These are phyloP conservation scores for Coenobita brevimanus DNA, from an alignment of 1,140 invertebrate species.

Conservation along the genomic window DNA sequence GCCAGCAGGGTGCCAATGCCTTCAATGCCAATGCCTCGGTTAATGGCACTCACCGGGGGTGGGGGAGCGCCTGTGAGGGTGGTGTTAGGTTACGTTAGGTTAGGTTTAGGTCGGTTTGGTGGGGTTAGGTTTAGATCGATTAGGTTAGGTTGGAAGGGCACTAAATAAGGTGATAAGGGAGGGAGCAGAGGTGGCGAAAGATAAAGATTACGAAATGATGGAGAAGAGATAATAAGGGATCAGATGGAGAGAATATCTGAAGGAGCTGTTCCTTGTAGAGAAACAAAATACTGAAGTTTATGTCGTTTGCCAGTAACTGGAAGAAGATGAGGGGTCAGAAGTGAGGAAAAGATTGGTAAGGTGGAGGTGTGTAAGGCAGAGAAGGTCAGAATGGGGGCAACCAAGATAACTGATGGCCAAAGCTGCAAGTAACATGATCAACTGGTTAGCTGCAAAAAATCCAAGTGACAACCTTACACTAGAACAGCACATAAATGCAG, in stretches of 20 bases:
- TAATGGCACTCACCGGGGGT: slow-evolving; percentile 89
- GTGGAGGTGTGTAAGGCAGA: not conserved
- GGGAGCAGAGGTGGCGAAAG: not conserved
- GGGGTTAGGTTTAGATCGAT: not conserved
- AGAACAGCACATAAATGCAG: too few relatives aligned
- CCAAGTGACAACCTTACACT: too few relatives aligned
- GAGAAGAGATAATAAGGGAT: not conserved
- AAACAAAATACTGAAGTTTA: too few relatives aligned
- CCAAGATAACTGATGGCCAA: not conserved
- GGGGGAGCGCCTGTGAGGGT: slow-evolving; percentile 81
- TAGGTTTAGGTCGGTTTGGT: not conserved
- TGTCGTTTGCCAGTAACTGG: not conserved
- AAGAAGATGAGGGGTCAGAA: not conserved
- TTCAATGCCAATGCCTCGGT: slow-evolving; percentile 88
- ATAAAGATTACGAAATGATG: not conserved
- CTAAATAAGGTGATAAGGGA: not conserved
- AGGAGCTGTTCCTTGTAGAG: too few relatives aligned
- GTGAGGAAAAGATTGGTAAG: not conserved
- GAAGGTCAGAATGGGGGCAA: not conserved
- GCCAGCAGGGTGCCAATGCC: slow-evolving; percentile 88
- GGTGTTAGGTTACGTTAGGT: not conserved
- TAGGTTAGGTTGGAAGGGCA: not conserved
- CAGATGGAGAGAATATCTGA: not conserved
- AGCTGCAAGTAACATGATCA: too few relatives aligned
- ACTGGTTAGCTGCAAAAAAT: too few relatives aligned